Base-by-base conservation (phyloP, 2,888 invertebrate genomes). In the Harmothoe impar region DNA sequence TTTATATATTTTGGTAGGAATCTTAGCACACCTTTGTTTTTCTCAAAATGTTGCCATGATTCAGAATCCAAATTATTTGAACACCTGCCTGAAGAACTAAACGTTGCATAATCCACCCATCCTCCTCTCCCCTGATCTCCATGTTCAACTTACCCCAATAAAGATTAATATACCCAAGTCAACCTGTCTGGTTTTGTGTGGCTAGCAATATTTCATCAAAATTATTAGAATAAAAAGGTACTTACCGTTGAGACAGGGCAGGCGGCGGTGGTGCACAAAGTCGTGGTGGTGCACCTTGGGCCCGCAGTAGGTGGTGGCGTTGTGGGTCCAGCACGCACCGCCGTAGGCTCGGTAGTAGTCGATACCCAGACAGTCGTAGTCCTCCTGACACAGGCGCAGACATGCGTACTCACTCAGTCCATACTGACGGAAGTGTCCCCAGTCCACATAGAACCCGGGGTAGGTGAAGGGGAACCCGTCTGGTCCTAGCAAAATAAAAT, bases 261-360 rank as follows among this genome's bases (percentile, higher is more conserved):
- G 54, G 17, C 86, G 25, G 25, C 86, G 52, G 54, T 86, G 86
- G 86, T 86, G 86, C 25, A 86, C 56, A 29, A 86, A 86, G 56
- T 86, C 86, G 29, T 25, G 10, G 86, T 86, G 23, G 86, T 86
- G 86, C 52, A 86, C 86, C 54, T 86, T 20, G 29, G 52, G 0
- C 0, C 86, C 86, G 23, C 86, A 86, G 33, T 86, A 86, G 15
- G 86, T 86, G 25, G 86, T 86, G 54, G 31, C 29, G 54, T 86
- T 86, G 54, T 86, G 86, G 0, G 56, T 56, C 86, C 86, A 86
- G 56, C 86, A 86, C 3, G 54, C 86, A 0, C 86, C 86, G 5
- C 86, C 86, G 23, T 86, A 86, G 29, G 86, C 86, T 29, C 81
- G 5, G 86, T 86, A 86, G 33, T 86, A 86, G 56, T 86, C 86